These are phyloP conservation scores for Phytoseiulus persimilis DNA, from an alignment of 2,888 invertebrate genomes.

Conservation along the genomic window DNA sequence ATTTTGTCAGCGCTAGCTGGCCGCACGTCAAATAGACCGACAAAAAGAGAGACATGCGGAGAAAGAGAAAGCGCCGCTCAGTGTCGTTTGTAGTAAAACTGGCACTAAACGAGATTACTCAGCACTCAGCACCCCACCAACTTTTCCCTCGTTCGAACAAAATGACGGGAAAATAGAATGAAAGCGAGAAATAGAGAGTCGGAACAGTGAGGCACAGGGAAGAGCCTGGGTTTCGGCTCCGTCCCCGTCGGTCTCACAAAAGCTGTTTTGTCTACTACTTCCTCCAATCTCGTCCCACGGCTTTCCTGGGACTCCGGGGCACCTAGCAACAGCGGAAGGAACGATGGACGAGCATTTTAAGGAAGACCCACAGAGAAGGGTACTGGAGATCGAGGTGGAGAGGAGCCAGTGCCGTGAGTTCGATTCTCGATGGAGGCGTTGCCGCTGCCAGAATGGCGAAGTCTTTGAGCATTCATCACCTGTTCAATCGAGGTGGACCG, in stretches of 20 bases:
- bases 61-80: neutral
- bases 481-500: no score
- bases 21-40: neutral
- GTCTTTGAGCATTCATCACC: no score
- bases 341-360: no score
- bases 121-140: conserved; percentile 5
- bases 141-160: neutral
- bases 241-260: neutral
- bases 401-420: no score
- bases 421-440: no score
- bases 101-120: neutral
- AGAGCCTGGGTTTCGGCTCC: neutral
- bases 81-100: neutral
- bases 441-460: no score
- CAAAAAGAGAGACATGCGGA: neutral
- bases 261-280: neutral
- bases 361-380: no score
- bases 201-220: neutral
- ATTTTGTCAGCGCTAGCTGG: neutral
- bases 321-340: neutral
- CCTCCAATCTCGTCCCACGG: neutral
- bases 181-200: neutral
- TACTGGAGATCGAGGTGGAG: no score
- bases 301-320: neutral
- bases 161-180: neutral